Evolutionary conservation across 1,140 invertebrate genomes (phyloP), one percentile per base, ranked within the genome.

Genomic region (Adelges cooleyi): DNA sequence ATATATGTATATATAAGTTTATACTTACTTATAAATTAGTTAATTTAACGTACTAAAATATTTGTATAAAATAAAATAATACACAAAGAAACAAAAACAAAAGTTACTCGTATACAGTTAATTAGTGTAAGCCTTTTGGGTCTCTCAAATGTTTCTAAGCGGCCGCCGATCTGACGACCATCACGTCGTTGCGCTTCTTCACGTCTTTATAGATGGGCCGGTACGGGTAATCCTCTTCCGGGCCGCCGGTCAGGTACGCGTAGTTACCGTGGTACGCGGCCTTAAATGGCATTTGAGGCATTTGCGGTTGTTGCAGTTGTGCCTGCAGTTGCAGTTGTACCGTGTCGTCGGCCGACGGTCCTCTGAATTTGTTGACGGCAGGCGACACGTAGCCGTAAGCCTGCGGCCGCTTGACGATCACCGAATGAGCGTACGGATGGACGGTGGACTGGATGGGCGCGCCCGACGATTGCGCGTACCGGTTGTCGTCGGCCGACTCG

Each of bases 371-470:
- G 2, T 25, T 59, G 23, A 48, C 27, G 56, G 10, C 40, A 5
- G 53, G 56, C 0, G 56, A 1, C 53, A 23, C n/a, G 56, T 62
- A 62, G 8, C 56, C 56, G 42, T 62, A 62, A 20, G 56, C 40
- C 25, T 62, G 42, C 13, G 56, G 56, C 13, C 56, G 38, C 13
- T 62, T 62, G 17, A 46, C 38, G 23, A 46, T 29, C 6, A 62
- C 2, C 18, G 56, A 33, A 11, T 62, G 23, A 4, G 56, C 1
- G 15, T 15, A 62, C 23, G 56, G 25, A 13, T 59, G 38, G 22
- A 42, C 9, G n/a, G 38, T 15, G 2, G 36, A 2, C 42, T 33
- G 15, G 2, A 6, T 40, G 9, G 40, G 25, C 0, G n/a, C 23
- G 17, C 5, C 17, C 2, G 25, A n/a, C 2, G 42, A 15, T 18